A percentile compares a stretch with the other conserved stretches of the same genome.
Evolutionary conservation across 2,113 vertebrate genomes (phyloP).

Genomic region (Opisthocomus hoazin): DNA sequence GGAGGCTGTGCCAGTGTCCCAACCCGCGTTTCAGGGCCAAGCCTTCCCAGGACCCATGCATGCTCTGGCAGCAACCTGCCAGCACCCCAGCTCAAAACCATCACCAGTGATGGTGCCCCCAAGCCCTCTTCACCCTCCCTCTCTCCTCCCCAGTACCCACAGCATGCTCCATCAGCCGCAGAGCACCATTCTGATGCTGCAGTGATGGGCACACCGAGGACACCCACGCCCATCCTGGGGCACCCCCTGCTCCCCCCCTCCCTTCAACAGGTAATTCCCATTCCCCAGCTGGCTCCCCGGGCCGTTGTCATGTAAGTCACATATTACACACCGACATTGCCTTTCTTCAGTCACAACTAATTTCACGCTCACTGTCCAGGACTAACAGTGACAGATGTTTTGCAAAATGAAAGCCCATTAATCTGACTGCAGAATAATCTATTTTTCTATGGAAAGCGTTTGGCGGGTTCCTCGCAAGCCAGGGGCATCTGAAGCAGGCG

Average conservation of each 20-base stretch:
- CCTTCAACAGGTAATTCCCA: conserved; percentile 34
- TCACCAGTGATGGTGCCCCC: rapidly evolving
- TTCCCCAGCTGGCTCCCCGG: neutral
- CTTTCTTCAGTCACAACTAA: conserved; percentile 68
- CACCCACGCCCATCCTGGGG: rapidly evolving
- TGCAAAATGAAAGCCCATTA: conserved; percentile 76
- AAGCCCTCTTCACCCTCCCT: neutral
- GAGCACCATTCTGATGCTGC: neutral
- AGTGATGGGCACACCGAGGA: neutral
- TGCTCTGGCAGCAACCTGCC: neutral
- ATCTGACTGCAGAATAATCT: conserved; percentile 76
- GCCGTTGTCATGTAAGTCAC: conserved; percentile 52
- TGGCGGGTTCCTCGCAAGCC: conserved; percentile 51
- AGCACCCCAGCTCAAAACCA: neutral
- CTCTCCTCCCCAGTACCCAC: neutral
- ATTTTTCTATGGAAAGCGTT: conserved; percentile 63
- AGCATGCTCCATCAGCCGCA: rapidly evolving
- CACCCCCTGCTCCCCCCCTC: neutral
- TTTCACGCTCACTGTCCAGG: conserved; percentile 75
- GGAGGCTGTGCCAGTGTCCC: neutral
- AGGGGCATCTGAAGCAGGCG: conserved; percentile 5
- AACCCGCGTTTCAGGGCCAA: rapidly evolving
- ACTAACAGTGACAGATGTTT: conserved; percentile 81
- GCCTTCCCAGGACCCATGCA: neutral
- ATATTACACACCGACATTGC: neutral